Conservation (phyloP, 1,140 invertebrate species). For the Temnothorax nylanderi region DNA sequence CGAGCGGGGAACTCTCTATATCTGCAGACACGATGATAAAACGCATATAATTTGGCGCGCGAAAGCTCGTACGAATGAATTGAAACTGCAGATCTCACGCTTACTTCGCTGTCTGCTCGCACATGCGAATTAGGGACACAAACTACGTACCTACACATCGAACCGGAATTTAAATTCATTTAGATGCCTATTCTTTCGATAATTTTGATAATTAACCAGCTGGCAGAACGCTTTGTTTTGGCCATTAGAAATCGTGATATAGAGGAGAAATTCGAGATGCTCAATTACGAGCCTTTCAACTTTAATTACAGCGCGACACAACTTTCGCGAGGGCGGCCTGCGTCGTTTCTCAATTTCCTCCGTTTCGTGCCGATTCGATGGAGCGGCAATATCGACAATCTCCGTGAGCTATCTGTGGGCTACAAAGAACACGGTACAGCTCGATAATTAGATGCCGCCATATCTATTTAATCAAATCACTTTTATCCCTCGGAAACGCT, state of each 20-base stretch:
- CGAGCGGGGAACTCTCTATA: slow-evolving; percentile 13
- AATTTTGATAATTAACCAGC: not conserved
- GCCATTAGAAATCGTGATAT: not conserved
- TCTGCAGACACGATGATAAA: slow-evolving; percentile 37
- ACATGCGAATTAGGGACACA: not conserved
- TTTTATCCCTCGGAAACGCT: slow-evolving; percentile 26
- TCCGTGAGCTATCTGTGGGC: not conserved
- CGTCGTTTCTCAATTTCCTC: slow-evolving; percentile 59
- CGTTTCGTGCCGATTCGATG: slow-evolving; percentile 51
- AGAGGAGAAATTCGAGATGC: slow-evolving; percentile 10
- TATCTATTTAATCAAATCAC: slow-evolving; percentile 45
- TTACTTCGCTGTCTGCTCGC: not conserved
- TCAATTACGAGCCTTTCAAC: slow-evolving; percentile 32
- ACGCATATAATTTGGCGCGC: slow-evolving; percentile 31
- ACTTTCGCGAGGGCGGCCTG: not conserved
- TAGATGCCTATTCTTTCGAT: not conserved
- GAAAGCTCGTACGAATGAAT: slow-evolving; percentile 40
- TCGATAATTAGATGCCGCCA: slow-evolving; percentile 65
- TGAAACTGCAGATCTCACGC: slow-evolving; percentile 19
- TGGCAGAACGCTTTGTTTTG: not conserved
- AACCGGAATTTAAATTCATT: not conserved
- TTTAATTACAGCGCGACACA: slow-evolving; percentile 6
- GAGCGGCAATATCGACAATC: slow-evolving; percentile 33
- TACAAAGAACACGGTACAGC: not conserved
- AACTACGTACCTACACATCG: not conserved